Evolutionary conservation across 2,113 vertebrate species (phyloP), one percentile per base, ranked within the genome.

Genomic region (Tenrec ecaudatus): DNA sequence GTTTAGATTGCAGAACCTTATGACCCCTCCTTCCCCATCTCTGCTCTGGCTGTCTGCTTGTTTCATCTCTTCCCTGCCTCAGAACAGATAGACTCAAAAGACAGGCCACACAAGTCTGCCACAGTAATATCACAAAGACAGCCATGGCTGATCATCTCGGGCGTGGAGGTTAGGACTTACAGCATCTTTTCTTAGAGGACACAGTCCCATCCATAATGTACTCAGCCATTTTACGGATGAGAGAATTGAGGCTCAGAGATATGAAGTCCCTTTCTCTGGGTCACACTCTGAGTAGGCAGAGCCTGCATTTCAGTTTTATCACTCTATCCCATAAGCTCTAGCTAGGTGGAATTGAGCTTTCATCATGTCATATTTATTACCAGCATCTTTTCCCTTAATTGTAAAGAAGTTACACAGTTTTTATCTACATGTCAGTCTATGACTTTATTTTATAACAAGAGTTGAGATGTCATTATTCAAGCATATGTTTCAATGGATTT

Each of bases 261-360:
- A 2, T 17, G 29, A 90, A 86, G 9, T 76, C 11, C 64, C 53
- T 75, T 73, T 80, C 62, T 25, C 22, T 36, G 33, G 27, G 31
- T 17, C n/a, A 25, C 20, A 22, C 23, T 47, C 17, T 57, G 31
- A 22, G 12, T 36, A 36, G 76, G 17, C 40, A 11, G 38, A 79
- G 6, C 68, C 71, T 81, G 53, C 95, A 96, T 86, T 95, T 97
- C 89, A 94, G 89, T 94, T 97, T 96, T 86, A 85, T 88, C 69
- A 96, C 33, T 27, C 94, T 92, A 88, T 86, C 95, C 93, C 85
- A 80, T 31, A 71, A 92, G 84, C 92, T 91, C 17, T 20, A 88
- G 79, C 91, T 93, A 93, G 31, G 86, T 96, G 92, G 71, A 85
- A 96, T 8, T 73, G 33, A 36, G 8, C 71, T 36, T 73, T 73